Evolutionary conservation across 2,888 invertebrate genomes (phyloP).

Genomic region (Drosophila anceps): DNA sequence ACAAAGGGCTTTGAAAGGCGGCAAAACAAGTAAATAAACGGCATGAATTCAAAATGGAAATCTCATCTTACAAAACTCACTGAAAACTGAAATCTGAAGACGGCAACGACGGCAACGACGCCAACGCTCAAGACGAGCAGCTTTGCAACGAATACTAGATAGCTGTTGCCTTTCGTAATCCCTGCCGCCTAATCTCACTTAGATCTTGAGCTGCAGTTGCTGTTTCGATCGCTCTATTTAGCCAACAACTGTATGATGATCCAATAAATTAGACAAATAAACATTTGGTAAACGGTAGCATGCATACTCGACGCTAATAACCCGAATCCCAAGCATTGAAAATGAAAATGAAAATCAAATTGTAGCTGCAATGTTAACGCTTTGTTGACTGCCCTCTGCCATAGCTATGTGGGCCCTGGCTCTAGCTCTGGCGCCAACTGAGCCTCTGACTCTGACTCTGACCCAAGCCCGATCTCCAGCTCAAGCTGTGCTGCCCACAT

Average conservation of each 20-base stretch:
- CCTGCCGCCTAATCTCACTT: constrained; percentile 60
- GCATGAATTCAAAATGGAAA: constrained; percentile 75
- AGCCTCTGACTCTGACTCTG: constrained; percentile 8
- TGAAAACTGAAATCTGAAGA: constrained; percentile 58
- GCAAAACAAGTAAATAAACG: constrained; percentile 64
- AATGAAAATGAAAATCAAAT: constrained; percentile 67
- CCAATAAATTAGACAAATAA: constrained; percentile 81
- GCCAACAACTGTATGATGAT: constrained; percentile 64
- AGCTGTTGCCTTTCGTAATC: constrained; percentile 63
- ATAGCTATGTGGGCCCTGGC: constrained; percentile 13
- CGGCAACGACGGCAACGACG: constrained; percentile 26
- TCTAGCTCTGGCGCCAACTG: constrained; percentile 21
- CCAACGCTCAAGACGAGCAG: constrained; percentile 44
- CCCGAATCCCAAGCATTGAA: constrained; percentile 56
- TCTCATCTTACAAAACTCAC: constrained; percentile 74
- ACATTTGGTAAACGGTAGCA: constrained; percentile 76
- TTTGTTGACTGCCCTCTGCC: constrained; percentile 52
- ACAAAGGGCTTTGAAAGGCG: constrained; percentile 73
- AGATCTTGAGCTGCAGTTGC: constrained; percentile 44
- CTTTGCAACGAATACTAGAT: constrained; percentile 33
- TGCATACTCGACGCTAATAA: constrained; percentile 73
- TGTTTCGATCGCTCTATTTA: constrained; percentile 77
- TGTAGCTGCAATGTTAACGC: constrained; percentile 77
- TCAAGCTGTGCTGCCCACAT: constrained; percentile 51
- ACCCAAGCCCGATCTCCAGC: constrained; percentile 4